Evolutionary conservation across 2,113 vertebrate species (phyloP), one percentile per base, ranked within the genome.

Genomic region (Stomatorhinus ivindoensis): DNA sequence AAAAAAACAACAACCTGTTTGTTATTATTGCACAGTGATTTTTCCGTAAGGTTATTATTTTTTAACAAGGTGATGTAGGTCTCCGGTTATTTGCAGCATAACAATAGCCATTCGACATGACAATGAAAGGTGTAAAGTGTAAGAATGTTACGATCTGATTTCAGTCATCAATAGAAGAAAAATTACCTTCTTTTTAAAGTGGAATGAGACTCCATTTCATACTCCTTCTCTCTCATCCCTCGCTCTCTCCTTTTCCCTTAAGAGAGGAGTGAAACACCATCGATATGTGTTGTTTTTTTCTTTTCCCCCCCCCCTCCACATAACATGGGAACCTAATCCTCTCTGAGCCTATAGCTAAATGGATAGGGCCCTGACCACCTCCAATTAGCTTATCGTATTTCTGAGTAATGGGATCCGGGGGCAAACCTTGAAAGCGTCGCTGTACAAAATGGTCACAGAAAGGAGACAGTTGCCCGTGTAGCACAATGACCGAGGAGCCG

Each of bases 331-430:
- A 73, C 86, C 89, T 58, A 89, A 61, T 90, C 89, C 91, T 91
- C 90, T 86, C 44, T 61, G 88, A 86, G 82, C 91, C 87, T 55
- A 76, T 51, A 83, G 65, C 48, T 88, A 87, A 44, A 82, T 61
- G 88, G 35, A 85, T n/a, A 85, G 80, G 24, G 80, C 50, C 76
- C 55, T 35, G 48, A 51, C 85, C 50, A 35, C 50, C 61, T 89
- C 89, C 73, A 89, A 87, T 73, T 87, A 35, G 84, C 58, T 89
- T 87, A 87, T 87, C 55, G 69, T 87, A 69, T 89, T 89, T 89
- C 84, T 87, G 50, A 80, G 89, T 87, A 89, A 87, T 53, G 61
- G 47, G 69, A 87, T 87, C 65, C 13, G 44, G 73, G 31, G 47
- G 53, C 61, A 42, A 86, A 73, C 84, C 61, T 42, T 87, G 89